phyloP scores from a whole-genome alignment of 2,888 invertebrate genomes.

The Drosophila dives region DNA sequence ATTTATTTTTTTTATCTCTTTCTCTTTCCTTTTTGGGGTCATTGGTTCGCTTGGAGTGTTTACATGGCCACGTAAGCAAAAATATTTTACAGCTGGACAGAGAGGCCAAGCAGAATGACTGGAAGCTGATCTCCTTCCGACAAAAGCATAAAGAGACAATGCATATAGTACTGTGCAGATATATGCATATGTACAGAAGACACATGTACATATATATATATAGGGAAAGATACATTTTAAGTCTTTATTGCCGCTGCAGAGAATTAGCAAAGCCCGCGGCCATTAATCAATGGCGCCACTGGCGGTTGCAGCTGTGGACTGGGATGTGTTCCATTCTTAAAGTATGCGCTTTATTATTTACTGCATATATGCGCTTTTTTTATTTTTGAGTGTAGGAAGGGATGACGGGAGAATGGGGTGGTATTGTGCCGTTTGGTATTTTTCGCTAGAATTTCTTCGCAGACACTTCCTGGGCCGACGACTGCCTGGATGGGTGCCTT shows the following conservation, averaged over 20 bases:
- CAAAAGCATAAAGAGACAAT: not conserved
- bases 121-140: constrained; percentile 4
- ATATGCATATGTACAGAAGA: not conserved
- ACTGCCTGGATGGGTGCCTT: constrained; percentile 43
- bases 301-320: constrained; percentile 38
- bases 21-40: constrained; percentile 11
- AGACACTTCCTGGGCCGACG: constrained; percentile 64
- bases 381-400: no score
- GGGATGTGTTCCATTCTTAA: constrained; percentile 37
- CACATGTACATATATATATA: not conserved
- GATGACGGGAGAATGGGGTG: not conserved
- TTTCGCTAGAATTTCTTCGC: constrained; percentile 58
- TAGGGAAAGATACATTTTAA: constrained; percentile 31
- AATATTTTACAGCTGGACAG: constrained; percentile 55
- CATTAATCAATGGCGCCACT: constrained; percentile 54
- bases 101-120: constrained; percentile 25
- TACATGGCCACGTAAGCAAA: constrained; percentile 63
- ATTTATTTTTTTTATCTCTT: not conserved
- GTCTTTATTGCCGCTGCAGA: constrained; percentile 34
- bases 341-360: constrained; percentile 61
- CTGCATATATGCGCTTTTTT: no score
- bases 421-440: constrained; percentile 28
- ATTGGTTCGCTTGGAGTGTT: constrained; percentile 23
- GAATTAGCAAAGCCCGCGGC: constrained; percentile 54
- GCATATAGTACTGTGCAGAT: not conserved